These are phyloP conservation scores for Oxystoma pomonae DNA, from an alignment of 2,888 invertebrate species.

Conservation along the genomic window DNA sequence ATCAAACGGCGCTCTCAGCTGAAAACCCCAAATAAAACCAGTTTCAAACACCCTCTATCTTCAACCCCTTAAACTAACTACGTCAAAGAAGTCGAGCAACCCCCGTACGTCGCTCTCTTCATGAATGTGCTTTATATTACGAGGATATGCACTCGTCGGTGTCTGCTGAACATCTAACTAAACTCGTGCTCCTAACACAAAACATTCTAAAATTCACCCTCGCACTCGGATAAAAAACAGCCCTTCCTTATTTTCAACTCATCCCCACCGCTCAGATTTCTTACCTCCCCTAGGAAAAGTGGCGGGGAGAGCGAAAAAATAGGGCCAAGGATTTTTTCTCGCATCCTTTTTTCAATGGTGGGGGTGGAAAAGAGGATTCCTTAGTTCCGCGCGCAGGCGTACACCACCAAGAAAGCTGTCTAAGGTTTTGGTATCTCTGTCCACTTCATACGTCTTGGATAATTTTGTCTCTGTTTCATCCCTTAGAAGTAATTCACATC, in stretches of 20 bases:
- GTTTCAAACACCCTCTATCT: background rate
- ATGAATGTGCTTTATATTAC: no score
- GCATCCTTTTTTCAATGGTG: conserved; percentile 29
- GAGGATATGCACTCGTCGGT: background rate
- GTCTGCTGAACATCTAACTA: background rate
- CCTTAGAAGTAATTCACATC: conserved; percentile 36
- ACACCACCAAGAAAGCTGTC: conserved; percentile 45
- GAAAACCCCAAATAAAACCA: no score
- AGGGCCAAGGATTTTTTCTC: conserved; percentile 44
- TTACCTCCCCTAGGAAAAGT: conserved; percentile 13
- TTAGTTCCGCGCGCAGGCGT: conserved; percentile 46
- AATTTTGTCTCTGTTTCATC: conserved; percentile 39
- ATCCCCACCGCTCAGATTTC: conserved; percentile 23
- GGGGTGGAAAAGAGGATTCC: conserved; percentile 44
- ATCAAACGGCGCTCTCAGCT: no score
- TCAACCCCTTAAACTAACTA: background rate
- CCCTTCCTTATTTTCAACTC: conserved; percentile 20
- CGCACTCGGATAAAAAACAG: conserved; percentile 22
- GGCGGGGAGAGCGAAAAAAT: conserved; percentile 44
- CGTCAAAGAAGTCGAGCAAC: background rate
- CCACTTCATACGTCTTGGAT: conserved; percentile 41
- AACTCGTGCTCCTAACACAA: background rate
- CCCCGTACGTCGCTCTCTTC: no score
- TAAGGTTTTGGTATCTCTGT: conserved; percentile 44
- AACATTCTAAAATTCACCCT: background rate